Conservation (phyloP, 2,113 vertebrate genomes). For the Megalops atlanticus region DNA sequence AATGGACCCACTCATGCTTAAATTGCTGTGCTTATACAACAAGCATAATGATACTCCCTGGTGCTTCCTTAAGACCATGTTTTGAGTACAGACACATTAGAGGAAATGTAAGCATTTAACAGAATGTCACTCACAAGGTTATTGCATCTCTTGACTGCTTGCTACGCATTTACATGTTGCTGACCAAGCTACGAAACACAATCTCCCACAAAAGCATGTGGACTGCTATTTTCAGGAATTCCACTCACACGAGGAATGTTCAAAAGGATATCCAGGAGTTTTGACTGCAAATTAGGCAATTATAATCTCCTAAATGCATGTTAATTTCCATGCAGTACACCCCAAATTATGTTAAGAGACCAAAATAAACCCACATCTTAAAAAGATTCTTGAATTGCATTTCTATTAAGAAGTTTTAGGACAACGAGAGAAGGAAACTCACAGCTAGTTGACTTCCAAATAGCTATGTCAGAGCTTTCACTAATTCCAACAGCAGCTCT, state of each 20-base stretch:
- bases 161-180: constrained; percentile 68
- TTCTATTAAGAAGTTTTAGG: constrained; percentile 44
- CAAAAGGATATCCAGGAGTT: constrained; percentile 49
- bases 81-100: constrained; percentile 53
- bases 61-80: constrained; percentile 53
- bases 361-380: constrained; percentile 51
- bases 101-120: constrained; percentile 69
- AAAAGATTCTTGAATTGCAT: constrained; percentile 27
- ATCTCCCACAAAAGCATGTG: constrained; percentile 56
- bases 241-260: constrained; percentile 53
- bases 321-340: constrained; percentile 42
- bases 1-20: constrained; percentile 43
- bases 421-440: not conserved
- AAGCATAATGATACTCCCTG: constrained; percentile 46
- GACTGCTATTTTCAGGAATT: constrained; percentile 58
- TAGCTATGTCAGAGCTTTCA: not conserved
- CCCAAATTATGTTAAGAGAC: constrained; percentile 52
- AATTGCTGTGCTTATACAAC: constrained; percentile 49
- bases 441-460: constrained; percentile 23
- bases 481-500: too few relatives aligned
- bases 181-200: constrained; percentile 74
- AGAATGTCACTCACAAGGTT: constrained; percentile 77
- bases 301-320: constrained; percentile 54
- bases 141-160: constrained; percentile 59
- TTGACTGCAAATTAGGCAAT: constrained; percentile 61